Percentiles rank a stretch among this genome's conserved stretches.
Conservation (phyloP, 2,888 invertebrate genomes). For the Lumbricus terrestris region DNA sequence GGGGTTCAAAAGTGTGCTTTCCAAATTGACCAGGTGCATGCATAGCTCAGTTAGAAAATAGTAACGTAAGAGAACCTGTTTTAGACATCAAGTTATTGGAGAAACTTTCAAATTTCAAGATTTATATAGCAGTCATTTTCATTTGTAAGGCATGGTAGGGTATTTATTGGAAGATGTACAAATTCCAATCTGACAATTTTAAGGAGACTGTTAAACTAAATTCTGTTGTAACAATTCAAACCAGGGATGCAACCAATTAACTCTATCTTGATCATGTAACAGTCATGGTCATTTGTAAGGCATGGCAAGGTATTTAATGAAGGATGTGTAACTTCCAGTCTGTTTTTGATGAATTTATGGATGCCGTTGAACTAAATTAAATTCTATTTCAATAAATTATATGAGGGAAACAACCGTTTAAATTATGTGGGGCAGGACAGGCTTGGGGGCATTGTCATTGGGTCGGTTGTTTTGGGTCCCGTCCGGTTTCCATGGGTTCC, state of each 20-base stretch:
- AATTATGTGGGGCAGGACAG: neutral
- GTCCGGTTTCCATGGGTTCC: neutral
- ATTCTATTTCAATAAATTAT: too few species aligned
- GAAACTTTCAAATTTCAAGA: neutral
- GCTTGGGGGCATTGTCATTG: neutral
- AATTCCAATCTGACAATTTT: neutral
- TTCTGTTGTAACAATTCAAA: too few species aligned
- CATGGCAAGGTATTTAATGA: too few species aligned
- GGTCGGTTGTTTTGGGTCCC: neutral
- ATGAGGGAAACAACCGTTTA: neutral
- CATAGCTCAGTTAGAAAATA: neutral
- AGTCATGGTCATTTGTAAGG: too few species aligned
- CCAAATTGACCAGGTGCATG: too few species aligned
- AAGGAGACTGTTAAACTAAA: too few species aligned
- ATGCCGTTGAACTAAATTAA: too few species aligned
- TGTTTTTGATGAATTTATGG: neutral
- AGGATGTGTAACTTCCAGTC: neutral
- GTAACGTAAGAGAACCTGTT: neutral
- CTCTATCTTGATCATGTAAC: too few species aligned
- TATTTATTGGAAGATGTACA: neutral
- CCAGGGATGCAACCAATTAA: too few species aligned
- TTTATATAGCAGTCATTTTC: neutral
- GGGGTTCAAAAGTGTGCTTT: too few species aligned
- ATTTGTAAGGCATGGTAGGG: neutral
- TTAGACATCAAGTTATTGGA: neutral